A percentile compares a stretch with the other conserved stretches of the same genome.
These are phyloP conservation scores for Zosterops lateralis DNA, from an alignment of 2,113 vertebrate genomes.

Conservation along the genomic window DNA sequence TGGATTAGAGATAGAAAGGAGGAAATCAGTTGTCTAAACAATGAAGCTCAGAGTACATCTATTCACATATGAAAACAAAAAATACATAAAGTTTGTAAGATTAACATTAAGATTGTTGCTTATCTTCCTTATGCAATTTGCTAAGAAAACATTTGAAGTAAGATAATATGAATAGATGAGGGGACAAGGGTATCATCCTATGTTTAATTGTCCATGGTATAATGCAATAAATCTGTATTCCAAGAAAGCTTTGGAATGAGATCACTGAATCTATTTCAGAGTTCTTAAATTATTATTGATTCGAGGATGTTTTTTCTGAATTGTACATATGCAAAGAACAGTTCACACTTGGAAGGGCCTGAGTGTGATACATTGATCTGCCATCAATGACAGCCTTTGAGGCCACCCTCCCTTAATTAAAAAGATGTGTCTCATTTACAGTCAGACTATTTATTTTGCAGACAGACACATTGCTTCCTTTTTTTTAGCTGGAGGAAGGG, in stretches of 20 bases:
- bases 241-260: not conserved
- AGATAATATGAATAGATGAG: constrained; percentile 20
- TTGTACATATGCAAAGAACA: not conserved
- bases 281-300: constrained; percentile 20
- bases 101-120: not conserved
- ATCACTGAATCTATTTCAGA: not conserved
- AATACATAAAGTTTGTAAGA: not conserved
- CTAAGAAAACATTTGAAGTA: constrained; percentile 20
- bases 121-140: not conserved
- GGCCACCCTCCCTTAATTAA: not conserved
- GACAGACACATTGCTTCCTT: not conserved
- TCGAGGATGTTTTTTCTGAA: not conserved
- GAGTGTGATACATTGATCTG: not conserved
- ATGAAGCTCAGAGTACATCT: not conserved
- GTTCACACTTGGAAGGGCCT: not conserved
- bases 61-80: not conserved
- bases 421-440: not conserved
- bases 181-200: not conserved
- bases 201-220: constrained; percentile 23
- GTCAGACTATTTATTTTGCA: not conserved
- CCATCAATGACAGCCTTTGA: not conserved
- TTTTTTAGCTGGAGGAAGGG: not conserved
- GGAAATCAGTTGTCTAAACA: not conserved
- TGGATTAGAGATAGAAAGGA: not conserved
- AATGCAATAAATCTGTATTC: constrained; percentile 36